Evolutionary conservation across 2,797 vertebrate species (phyloP).

Genomic region (Jordanella pulchra): DNA sequence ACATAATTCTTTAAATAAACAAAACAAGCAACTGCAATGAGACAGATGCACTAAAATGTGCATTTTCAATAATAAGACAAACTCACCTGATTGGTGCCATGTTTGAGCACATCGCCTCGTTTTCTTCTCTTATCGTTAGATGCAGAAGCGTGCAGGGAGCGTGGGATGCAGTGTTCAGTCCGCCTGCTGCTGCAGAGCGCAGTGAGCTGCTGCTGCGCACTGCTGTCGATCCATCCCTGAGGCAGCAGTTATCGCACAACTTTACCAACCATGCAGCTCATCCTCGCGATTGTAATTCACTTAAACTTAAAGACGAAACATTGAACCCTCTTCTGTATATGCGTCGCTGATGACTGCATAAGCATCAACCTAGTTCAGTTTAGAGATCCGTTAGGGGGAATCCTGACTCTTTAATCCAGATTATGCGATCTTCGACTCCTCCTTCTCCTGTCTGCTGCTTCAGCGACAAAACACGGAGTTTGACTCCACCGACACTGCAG

Average conservation of each 20-base stretch:
- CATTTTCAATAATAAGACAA: not conserved
- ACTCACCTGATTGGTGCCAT: slow-evolving; percentile 42
- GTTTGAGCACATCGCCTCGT: slow-evolving; percentile 19
- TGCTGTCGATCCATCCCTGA: not conserved
- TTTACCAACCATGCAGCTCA: slow-evolving; percentile 8
- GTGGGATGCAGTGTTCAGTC: slow-evolving; percentile 52
- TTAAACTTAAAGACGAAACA: not conserved
- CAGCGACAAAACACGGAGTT: slow-evolving; percentile 48
- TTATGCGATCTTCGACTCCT: slow-evolving; percentile 34
- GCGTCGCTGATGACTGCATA: not conserved
- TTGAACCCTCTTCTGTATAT: not conserved
- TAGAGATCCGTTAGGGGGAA: slow-evolving; percentile 62
- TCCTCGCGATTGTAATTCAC: not conserved
- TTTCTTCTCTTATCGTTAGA: not conserved
- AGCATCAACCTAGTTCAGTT: slow-evolving; percentile 28
- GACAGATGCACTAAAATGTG: not conserved
- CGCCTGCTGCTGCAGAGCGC: slow-evolving; percentile 57
- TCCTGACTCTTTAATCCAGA: slow-evolving; percentile 73
- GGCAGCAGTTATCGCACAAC: slow-evolving; percentile 19
- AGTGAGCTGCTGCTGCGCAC: slow-evolving; percentile 34
- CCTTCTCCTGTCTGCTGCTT: slow-evolving; percentile 30
- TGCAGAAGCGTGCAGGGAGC: slow-evolving; percentile 16
- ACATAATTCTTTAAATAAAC: not conserved
- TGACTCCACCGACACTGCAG: slow-evolving; percentile 50
- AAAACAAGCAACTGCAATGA: not conserved